phyloP scores from a whole-genome alignment of 2,797 vertebrate species.

The Spea hammondii region DNA sequence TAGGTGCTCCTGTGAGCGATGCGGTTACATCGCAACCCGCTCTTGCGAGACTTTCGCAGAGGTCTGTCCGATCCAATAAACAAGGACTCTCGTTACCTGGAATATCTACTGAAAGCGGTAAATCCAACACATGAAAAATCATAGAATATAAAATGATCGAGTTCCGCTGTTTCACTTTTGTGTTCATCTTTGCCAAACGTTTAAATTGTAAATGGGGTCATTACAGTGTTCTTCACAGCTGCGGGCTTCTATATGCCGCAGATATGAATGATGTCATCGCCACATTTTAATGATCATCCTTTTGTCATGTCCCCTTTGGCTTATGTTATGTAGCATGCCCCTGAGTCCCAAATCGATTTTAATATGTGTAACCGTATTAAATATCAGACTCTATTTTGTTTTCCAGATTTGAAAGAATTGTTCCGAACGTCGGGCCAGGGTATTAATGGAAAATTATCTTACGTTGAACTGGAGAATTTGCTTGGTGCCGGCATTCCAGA shows the following conservation, averaged over 20 bases:
- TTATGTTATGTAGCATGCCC: no score
- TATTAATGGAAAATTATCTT: conserved; percentile 63
- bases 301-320: no score
- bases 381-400: conserved; percentile 1
- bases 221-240: no score
- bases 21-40: conserved; percentile 61
- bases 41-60: conserved; percentile 61
- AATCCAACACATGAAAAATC: not conserved
- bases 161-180: no score
- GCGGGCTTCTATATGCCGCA: no score
- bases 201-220: no score
- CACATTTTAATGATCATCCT: no score
- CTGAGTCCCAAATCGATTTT: no score
- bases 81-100: conserved; percentile 61
- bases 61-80: conserved; percentile 57
- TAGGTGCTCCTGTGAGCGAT: not conserved
- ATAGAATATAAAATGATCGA: no score
- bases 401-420: conserved; percentile 69
- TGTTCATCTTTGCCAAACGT: no score
- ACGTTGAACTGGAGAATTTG: conserved; percentile 62
- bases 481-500: conserved; percentile 58
- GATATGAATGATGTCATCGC: no score
- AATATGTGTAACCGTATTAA: no score
- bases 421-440: conserved; percentile 60
- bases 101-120: conserved; percentile 68